phyloP scores from a whole-genome alignment of 2,113 vertebrate genomes.

The Helogale parvula region DNA sequence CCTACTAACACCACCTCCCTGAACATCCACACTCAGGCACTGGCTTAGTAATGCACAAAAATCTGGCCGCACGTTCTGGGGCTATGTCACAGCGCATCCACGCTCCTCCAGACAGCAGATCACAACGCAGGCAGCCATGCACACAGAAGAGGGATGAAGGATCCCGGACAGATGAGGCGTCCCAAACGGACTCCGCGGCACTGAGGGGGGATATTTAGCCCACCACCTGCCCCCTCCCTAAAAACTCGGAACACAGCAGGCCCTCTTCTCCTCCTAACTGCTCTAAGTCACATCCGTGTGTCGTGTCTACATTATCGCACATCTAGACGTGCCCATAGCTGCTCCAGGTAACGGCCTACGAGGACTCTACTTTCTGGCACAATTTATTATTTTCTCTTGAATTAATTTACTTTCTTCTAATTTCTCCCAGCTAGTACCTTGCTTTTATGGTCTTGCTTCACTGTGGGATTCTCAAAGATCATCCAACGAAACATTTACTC shows the following conservation, averaged over 20 bases:
- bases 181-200: neutral
- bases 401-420: neutral
- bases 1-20: neutral
- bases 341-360: neutral
- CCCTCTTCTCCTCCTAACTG: neutral
- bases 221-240: neutral
- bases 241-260: neutral
- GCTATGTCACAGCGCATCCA: neutral
- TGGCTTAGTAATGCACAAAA: neutral
- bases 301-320: no score
- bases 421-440: neutral
- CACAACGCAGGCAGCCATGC: neutral
- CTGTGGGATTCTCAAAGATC: neutral
- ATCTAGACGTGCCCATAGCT: neutral
- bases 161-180: neutral
- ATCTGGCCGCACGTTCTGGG: neutral
- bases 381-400: neutral
- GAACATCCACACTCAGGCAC: neutral
- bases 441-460: neutral
- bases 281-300: neutral
- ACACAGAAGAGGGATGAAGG: neutral
- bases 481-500: neutral
- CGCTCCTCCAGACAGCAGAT: neutral
- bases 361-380: neutral
- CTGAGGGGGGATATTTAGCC: no score